A percentile compares a stretch with the other conserved stretches of the same genome.
These are phyloP conservation scores for Heliconius hortense DNA, from an alignment of 2,888 invertebrate genomes.

Conservation along the genomic window DNA sequence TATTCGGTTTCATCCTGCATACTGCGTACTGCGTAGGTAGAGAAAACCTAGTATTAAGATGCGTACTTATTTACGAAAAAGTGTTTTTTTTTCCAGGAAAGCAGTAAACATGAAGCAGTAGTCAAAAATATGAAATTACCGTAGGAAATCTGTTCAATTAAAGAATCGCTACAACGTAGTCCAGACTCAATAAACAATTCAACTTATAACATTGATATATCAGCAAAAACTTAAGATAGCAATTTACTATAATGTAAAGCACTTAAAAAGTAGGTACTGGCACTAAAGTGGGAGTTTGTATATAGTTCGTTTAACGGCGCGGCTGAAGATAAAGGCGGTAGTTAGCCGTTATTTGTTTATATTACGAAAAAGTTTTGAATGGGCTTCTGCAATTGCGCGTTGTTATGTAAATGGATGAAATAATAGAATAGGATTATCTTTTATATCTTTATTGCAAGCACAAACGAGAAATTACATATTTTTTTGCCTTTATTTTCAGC, in stretches of 20 bases:
- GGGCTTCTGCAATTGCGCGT: not conserved
- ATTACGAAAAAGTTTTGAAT: constrained; percentile 12
- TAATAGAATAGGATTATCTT: not conserved
- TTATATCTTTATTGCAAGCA: not conserved
- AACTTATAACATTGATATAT: not conserved
- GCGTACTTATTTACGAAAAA: too few relatives aligned
- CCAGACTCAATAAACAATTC: too few relatives aligned
- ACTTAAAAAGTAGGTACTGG: not conserved
- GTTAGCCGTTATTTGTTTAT: not conserved
- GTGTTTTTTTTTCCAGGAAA: too few relatives aligned
- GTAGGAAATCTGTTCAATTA: too few relatives aligned
- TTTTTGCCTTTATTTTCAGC: too few relatives aligned
- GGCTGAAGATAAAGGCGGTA: constrained; percentile 12
- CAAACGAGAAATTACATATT: too few relatives aligned
- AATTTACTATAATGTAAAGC: not conserved
- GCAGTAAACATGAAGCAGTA: too few relatives aligned
- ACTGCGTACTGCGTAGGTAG: too few relatives aligned
- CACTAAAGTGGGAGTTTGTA: not conserved
- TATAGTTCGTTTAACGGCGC: constrained; percentile 18
- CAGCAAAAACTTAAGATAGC: not conserved
- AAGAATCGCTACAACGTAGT: too few relatives aligned
- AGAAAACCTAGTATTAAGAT: too few relatives aligned
- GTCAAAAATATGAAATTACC: too few relatives aligned
- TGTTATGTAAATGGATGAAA: constrained; percentile 4
- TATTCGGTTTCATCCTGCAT: too few relatives aligned